phyloP scores from a whole-genome alignment of 2,113 vertebrate species.

The Phalacrocorax carbo region DNA sequence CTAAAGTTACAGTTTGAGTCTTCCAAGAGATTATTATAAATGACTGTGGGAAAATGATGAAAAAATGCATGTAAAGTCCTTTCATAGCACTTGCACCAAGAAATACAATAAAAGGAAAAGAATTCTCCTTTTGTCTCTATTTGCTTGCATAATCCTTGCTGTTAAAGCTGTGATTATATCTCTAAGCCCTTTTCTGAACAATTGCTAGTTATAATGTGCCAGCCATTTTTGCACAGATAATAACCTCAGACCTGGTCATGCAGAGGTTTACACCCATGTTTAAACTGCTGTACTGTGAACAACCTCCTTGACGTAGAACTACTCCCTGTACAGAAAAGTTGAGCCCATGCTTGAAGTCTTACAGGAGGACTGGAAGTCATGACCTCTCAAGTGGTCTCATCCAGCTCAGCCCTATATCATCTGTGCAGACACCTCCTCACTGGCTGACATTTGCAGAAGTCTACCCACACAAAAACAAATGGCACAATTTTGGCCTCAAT shows the following conservation, averaged over 20 bases:
- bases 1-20: constrained; percentile 5
- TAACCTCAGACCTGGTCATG: not conserved
- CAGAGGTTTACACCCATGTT: not conserved
- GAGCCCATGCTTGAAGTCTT: not conserved
- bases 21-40: constrained; percentile 27
- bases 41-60: constrained; percentile 23
- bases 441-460: not conserved
- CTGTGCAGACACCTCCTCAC: not conserved
- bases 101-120: constrained; percentile 17
- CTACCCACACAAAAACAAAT: constrained; percentile 30
- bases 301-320: not conserved
- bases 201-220: not conserved
- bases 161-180: not conserved
- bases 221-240: not conserved
- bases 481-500: not conserved
- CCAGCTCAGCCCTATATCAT: not conserved
- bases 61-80: not conserved
- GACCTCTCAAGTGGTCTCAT: not conserved
- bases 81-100: not conserved
- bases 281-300: not conserved
- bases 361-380: not conserved
- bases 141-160: constrained; percentile 26
- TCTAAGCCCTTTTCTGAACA: constrained; percentile 2
- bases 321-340: not conserved
- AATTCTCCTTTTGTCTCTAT: constrained; percentile 17